Conservation (phyloP, 2,888 invertebrate species). For the Alentia gelatinosa region DNA sequence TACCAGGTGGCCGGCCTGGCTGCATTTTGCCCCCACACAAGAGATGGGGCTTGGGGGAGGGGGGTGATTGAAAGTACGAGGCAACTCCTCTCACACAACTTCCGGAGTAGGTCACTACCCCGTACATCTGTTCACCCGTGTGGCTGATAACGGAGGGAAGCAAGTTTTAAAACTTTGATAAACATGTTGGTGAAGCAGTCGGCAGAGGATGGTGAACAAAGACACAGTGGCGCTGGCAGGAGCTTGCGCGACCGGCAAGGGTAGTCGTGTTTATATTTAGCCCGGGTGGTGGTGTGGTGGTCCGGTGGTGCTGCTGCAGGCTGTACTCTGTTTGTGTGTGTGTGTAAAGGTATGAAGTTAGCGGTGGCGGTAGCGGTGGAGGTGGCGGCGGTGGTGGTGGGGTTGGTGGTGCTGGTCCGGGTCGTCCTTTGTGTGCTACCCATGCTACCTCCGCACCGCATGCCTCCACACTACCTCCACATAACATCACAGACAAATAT, state of each 20-base stretch:
- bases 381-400: background rate
- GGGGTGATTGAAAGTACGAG: too few species aligned
- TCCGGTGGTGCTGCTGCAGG: background rate
- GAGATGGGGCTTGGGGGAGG: too few species aligned
- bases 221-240: background rate
- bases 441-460: background rate
- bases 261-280: background rate
- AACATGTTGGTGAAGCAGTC: too few species aligned
- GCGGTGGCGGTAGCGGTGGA: background rate
- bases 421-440: background rate
- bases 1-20: too few species aligned
- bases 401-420: background rate
- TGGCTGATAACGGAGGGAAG: too few species aligned
- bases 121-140: too few species aligned
- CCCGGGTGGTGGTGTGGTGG: background rate
- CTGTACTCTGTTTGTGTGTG: background rate
- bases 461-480: too few species aligned
- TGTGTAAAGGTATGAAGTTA: background rate
- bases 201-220: background rate
- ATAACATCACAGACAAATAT: too few species aligned
- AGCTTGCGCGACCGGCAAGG: background rate
- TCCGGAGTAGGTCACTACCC: too few species aligned
- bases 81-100: too few species aligned
- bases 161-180: too few species aligned
- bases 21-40: too few species aligned